phyloP scores from a whole-genome alignment of 2,113 vertebrate species.

The Mungos mungo region DNA sequence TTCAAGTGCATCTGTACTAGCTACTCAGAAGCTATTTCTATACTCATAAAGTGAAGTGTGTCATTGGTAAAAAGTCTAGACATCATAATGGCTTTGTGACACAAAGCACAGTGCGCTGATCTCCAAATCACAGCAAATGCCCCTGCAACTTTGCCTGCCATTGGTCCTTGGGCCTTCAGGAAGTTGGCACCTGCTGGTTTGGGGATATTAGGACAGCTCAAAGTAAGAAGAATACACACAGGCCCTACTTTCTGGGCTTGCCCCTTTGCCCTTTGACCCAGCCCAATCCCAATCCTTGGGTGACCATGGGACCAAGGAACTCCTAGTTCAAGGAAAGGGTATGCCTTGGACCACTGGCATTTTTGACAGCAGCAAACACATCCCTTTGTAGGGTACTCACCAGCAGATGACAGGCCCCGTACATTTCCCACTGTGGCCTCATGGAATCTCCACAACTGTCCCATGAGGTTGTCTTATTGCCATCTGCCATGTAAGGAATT shows the following conservation, averaged over 20 bases:
- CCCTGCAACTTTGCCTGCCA: neutral
- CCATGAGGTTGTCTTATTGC: neutral
- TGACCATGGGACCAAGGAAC: neutral
- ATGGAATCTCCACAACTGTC: neutral
- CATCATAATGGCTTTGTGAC: conserved; percentile 31
- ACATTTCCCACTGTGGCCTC: neutral
- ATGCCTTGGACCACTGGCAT: neutral
- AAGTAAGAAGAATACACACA: neutral
- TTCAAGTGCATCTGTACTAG: neutral
- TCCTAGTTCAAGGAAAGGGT: neutral
- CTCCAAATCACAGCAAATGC: conserved; percentile 12
- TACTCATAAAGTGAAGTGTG: conserved; percentile 28
- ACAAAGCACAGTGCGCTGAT: neutral
- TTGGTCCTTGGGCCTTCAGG: neutral
- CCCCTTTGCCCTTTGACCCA: neutral
- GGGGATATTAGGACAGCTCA: neutral
- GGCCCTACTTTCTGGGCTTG: neutral
- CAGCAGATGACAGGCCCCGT: neutral
- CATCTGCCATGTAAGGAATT: neutral
- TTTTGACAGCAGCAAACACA: neutral
- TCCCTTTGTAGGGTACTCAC: neutral
- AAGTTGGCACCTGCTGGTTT: neutral
- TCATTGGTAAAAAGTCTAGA: conserved; percentile 16
- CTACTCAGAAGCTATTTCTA: conserved; percentile 25
- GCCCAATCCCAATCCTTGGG: neutral